These are phyloP conservation scores for Urocynchramus pylzowi DNA, from an alignment of 2,113 vertebrate species.

Conservation along the genomic window DNA sequence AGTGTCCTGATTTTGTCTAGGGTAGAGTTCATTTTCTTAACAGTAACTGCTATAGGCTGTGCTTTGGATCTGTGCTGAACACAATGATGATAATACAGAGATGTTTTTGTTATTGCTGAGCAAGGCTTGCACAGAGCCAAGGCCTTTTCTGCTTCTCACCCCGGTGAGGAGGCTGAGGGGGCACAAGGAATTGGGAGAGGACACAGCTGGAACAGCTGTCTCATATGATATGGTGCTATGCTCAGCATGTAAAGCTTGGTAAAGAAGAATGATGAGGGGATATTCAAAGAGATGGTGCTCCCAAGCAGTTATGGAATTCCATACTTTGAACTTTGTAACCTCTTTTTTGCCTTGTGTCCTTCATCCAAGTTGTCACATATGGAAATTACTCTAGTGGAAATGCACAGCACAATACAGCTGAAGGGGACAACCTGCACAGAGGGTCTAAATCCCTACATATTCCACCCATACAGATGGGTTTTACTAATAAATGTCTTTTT, in stretches of 20 bases:
- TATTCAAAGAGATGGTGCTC: neutral
- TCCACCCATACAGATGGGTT: neutral
- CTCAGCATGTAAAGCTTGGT: neutral
- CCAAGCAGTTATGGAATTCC: neutral
- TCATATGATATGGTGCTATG: no score
- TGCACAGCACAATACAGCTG: neutral
- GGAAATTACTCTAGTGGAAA: neutral
- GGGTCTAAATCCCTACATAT: neutral
- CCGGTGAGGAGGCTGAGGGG: neutral
- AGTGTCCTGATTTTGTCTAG: neutral
- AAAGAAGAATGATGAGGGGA: neutral
- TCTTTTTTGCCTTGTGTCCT: neutral
- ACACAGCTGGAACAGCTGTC: neutral
- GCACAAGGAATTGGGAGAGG: neutral
- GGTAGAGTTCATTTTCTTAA: neutral
- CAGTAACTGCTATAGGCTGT: neutral
- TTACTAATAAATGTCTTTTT: neutral
- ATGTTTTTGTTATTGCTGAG: neutral
- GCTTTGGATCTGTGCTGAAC: neutral
- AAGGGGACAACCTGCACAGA: neutral
- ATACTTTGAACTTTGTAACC: neutral
- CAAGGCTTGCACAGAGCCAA: neutral
- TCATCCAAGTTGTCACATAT: neutral
- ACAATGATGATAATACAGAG: neutral
- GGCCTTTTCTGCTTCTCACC: neutral